Evolutionary conservation across 1,140 invertebrate genomes (phyloP), one percentile per base, ranked within the genome.

Genomic region (Myzus persicae): DNA sequence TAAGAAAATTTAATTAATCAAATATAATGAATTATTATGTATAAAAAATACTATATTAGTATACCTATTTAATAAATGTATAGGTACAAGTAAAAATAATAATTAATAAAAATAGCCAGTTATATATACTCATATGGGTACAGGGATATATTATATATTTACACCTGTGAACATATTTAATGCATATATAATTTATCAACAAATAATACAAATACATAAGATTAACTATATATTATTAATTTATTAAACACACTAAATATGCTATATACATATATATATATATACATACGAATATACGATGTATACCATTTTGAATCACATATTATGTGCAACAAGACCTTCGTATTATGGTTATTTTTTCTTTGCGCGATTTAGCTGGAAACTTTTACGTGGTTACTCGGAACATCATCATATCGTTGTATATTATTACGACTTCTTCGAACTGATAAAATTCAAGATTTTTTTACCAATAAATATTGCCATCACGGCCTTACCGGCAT

Each of bases 371-470:
- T 88, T 44, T 59, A 90, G 31, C 51, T 90, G 20, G 54, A 90
- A 90, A 90, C 51, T 90, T 90, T 90, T 38, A 90, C 38, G 59
- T 76, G 89, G 38, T 90, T 90, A 51, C 31, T 76, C 14, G 4
- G 38, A 42, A 26, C 11, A 90, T 59, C 48, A 26, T 67, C 51
- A 26, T n/a, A n/a, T 42, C 51, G 26, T 90, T 59, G n/a, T 40
- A 90, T 76, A 76, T 18, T n/a, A 76, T 76, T n/a, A 76, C n/a
- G 14, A n/a, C n/a, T 90, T 90, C 89, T 42, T n/a, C 31, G 54
- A 90, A 90, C 89, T 90, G 89, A 90, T 90, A 90, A 90, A 90
- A 67, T 26, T 59, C 36, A 89, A 48, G 22, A 40, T 89, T 24
- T 44, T 38, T 36, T 51, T 38, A 42, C 22, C 26, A 42, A 11